These are phyloP conservation scores for Agrilus cyanescens DNA, from an alignment of 2,888 invertebrate species.

Conservation along the genomic window DNA sequence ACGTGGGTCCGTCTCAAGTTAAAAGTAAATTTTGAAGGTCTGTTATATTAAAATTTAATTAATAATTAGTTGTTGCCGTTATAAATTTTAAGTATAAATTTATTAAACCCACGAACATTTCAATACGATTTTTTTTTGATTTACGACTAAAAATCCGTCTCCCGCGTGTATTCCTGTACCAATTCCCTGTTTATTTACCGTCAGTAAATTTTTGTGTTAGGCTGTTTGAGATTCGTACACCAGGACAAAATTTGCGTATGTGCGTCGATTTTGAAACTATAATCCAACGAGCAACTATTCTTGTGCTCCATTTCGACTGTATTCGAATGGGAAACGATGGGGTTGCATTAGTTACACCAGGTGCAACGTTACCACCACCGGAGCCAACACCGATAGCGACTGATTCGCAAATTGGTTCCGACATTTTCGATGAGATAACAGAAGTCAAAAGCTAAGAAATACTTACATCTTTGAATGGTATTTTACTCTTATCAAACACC, in stretches of 20 bases:
- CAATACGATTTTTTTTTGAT: too few species aligned
- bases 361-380: constrained; percentile 25
- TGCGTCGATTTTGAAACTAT: constrained; percentile 63
- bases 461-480: too few species aligned
- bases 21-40: too few species aligned
- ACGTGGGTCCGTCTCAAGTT: too few species aligned
- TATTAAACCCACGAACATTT: too few species aligned
- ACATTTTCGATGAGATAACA: constrained; percentile 44
- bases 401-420: constrained; percentile 21
- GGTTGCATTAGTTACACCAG: constrained; percentile 46
- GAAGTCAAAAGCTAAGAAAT: constrained; percentile 33
- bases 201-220: constrained; percentile 56
- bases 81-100: too few species aligned
- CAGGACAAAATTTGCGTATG: constrained; percentile 55
- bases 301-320: constrained; percentile 66
- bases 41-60: too few species aligned
- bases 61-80: too few species aligned
- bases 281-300: constrained; percentile 47
- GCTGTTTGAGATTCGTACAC: constrained; percentile 53
- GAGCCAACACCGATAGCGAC: constrained; percentile 12
- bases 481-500: too few species aligned
- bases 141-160: constrained; percentile 56
- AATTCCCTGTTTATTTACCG: constrained; percentile 53
- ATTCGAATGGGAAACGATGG: constrained; percentile 56
- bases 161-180: constrained; percentile 61